Evolutionary conservation across 2,113 vertebrate genomes (phyloP).

Genomic region (Oryzias melastigma): DNA sequence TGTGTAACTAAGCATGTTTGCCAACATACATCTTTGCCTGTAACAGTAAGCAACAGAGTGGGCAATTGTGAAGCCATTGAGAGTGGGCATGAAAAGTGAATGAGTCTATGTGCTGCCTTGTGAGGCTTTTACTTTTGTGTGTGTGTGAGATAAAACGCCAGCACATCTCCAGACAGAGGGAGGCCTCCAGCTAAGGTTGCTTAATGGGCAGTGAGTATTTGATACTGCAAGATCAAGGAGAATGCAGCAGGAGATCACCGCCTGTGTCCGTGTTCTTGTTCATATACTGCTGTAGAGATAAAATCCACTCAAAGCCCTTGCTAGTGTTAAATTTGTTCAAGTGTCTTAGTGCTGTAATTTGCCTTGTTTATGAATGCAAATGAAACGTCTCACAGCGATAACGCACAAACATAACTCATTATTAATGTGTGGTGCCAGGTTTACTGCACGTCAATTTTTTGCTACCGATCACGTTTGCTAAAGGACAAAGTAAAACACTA

Average conservation of each 20-base stretch:
- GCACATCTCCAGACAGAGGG: conserved; percentile 33
- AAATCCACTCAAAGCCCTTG: conserved; percentile 1
- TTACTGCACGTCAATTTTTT: too few species aligned
- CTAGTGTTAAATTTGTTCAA: neutral
- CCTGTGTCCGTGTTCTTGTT: conserved; percentile 10
- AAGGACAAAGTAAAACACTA: too few species aligned
- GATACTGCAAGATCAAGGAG: conserved; percentile 22
- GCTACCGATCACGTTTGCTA: too few species aligned
- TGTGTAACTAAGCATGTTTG: neutral
- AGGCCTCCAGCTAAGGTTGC: conserved; percentile 39
- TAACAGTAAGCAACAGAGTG: conserved; percentile 8
- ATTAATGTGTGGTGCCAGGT: neutral
- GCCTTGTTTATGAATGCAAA: neutral
- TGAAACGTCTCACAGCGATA: neutral
- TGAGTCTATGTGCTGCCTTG: conserved; percentile 7
- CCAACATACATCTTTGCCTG: neutral
- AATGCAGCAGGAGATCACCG: neutral
- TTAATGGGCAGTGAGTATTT: conserved; percentile 25
- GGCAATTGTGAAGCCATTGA: neutral
- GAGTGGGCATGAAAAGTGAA: conserved; percentile 27
- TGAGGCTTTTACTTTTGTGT: neutral
- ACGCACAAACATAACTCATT: conserved; percentile 15
- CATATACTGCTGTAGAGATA: conserved; percentile 4
- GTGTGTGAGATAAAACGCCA: conserved; percentile 20
- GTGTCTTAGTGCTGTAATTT: neutral